Evolutionary conservation across 2,797 vertebrate species (phyloP), one percentile per base, ranked within the genome.

Genomic region (Mareca penelope): DNA sequence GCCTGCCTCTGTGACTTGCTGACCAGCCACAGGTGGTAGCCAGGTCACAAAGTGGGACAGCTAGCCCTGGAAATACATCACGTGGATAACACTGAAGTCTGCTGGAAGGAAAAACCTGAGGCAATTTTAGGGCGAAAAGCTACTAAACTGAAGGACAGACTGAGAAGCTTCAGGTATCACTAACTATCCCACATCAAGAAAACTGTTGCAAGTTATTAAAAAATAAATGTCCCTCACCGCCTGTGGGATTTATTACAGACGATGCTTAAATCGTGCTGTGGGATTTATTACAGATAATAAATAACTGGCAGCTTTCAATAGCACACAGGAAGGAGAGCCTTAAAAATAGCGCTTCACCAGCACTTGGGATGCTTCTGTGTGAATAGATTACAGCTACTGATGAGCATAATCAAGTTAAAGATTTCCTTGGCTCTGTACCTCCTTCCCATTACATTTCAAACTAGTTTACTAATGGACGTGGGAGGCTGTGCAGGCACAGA

Each of bases 361-460:
- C 55, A 60, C 52, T 40, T 42, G 26, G 29, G 80, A 46, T 80
- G 85, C 82, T 91, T 92, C 76, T 42, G 76, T 83, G 72, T 63
- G 88, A 83, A 93, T 37, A 64, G 72, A 95, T 93, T 80, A 69
- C 55, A 67, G 60, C 84, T 85, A 40, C 64, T 93, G 94, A 94
- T 82, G 92, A 95, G 50, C 19, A 72, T 69, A 90, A 94, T 94
- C 85, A 94, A 85, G 94, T 96, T 95, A 96, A 97, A 94, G 10
- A 96, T 97, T 96, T 72, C 70, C 83, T 69, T 44, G 48, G 14
- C 46, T 85, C 64, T 70, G 61, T 29, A 50, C 73, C 71, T 89
- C 53, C 61, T 56, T 39, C 48, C 42, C 82, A 90, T 56, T 71
- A 90, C 26, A 72, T 78, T 94, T 83, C 93, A 84, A 85, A 64